Conservation (phyloP, 2,797 vertebrate genomes). For the Crocodylus rhombifer region DNA sequence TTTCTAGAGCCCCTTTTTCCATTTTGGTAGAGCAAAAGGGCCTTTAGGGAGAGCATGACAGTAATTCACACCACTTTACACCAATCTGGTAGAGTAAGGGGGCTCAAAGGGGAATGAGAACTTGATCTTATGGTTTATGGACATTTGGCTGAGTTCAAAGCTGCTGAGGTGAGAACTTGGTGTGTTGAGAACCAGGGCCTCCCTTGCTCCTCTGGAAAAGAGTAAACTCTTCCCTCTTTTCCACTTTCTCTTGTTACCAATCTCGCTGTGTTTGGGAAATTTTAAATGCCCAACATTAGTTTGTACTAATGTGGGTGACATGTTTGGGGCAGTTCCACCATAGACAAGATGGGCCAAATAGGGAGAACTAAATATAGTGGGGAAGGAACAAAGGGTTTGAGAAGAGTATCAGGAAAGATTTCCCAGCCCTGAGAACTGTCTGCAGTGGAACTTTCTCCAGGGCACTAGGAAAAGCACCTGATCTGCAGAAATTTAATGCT, state of each 20-base stretch:
- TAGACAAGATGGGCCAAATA: not conserved
- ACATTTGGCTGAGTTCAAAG: not conserved
- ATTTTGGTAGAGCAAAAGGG: not conserved
- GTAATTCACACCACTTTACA: not conserved
- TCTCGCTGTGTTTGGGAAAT: not conserved
- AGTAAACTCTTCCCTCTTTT: not conserved
- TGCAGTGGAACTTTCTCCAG: not conserved
- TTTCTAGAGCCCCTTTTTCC: not conserved
- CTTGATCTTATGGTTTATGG: not conserved
- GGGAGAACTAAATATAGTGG: not conserved
- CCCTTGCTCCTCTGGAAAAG: not conserved
- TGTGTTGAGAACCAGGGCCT: not conserved
- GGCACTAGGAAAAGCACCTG: not conserved
- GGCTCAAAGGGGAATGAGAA: fast-evolving
- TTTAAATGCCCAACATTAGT: too few species aligned
- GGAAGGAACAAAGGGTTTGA: not conserved
- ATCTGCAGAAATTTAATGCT: not conserved
- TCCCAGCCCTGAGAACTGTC: not conserved
- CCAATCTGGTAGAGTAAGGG: not conserved
- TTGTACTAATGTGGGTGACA: not conserved
- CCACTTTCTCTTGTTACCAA: not conserved
- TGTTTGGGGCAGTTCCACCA: not conserved
- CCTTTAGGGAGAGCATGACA: not conserved
- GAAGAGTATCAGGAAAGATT: not conserved
- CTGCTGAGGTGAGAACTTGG: not conserved